A percentile compares a stretch with the other conserved stretches of the same genome.
Conservation (phyloP, 2,888 invertebrate genomes). For the Diaperis boleti region DNA sequence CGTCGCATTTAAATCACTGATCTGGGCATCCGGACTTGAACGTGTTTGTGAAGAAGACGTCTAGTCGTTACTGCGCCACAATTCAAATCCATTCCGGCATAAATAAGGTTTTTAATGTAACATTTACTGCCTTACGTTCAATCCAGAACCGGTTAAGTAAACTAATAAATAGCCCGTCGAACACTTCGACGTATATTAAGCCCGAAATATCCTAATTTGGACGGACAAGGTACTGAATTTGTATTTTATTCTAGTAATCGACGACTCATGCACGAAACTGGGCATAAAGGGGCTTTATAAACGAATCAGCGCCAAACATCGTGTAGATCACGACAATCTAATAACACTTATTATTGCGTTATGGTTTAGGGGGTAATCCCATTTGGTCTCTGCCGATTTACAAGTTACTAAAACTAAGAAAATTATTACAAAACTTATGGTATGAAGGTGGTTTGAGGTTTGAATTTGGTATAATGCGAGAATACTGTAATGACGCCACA, state of each 20-base stretch:
- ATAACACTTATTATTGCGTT: no score
- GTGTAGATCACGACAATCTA: constrained; percentile 24
- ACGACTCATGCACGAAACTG: constrained; percentile 29
- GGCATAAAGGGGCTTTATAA: constrained; percentile 34
- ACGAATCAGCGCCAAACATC: constrained; percentile 31
- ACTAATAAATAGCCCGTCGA: constrained; percentile 51
- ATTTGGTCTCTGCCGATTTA: no score
- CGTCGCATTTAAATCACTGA: constrained; percentile 36
- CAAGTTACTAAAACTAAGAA: no score
- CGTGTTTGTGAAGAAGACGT: constrained; percentile 35
- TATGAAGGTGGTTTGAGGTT: no score
- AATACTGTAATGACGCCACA: no score
- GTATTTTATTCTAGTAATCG: constrained; percentile 40
- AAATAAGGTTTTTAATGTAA: constrained; percentile 56
- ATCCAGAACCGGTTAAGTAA: constrained; percentile 56
- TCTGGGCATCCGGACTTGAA: constrained; percentile 33
- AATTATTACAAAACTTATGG: no score
- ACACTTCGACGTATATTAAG: constrained; percentile 49
- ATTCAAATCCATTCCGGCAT: constrained; percentile 39
- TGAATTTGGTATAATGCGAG: no score
- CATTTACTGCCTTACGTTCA: constrained; percentile 55
- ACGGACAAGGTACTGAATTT: constrained; percentile 39
- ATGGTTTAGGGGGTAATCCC: no score
- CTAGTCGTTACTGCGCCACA: constrained; percentile 36
- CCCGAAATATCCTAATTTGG: constrained; percentile 45